Evolutionary conservation across 2,113 vertebrate species (phyloP).

Genomic region (Oceanodroma tethys): DNA sequence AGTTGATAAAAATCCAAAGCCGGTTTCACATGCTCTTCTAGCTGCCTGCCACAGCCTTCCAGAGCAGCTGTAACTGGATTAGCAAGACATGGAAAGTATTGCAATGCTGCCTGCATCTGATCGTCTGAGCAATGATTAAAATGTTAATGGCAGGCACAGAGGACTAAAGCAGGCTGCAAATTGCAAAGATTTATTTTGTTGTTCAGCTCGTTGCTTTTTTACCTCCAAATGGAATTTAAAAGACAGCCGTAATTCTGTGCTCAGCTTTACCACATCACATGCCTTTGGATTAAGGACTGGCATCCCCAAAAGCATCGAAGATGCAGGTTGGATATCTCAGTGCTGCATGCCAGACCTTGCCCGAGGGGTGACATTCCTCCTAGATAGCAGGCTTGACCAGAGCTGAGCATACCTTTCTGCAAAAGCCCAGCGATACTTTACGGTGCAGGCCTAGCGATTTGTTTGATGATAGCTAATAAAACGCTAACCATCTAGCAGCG

Average conservation of each 20-base stretch:
- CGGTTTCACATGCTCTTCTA: constrained; percentile 15
- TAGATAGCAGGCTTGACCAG: background rate
- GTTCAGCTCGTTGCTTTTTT: background rate
- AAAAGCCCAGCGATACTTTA: background rate
- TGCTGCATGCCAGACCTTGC: background rate
- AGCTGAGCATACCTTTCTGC: background rate
- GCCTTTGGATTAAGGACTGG: background rate
- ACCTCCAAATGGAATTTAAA: background rate
- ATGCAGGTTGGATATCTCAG: background rate
- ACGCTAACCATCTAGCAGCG: background rate
- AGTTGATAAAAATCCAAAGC: constrained; percentile 28
- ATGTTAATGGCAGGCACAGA: background rate
- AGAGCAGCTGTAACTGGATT: constrained; percentile 55
- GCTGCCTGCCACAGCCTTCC: background rate
- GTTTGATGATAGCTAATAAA: constrained; percentile 26
- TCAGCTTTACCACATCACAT: background rate
- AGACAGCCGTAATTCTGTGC: background rate
- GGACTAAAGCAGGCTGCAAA: background rate
- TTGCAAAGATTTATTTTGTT: background rate
- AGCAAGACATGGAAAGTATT: constrained; percentile 52
- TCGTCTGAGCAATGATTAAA: constrained; percentile 2
- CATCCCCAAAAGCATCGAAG: background rate
- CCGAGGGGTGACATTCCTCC: background rate
- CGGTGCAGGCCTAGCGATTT: background rate
- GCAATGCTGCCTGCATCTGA: constrained; percentile 9